phyloP scores from a whole-genome alignment of 2,113 vertebrate genomes.

The Nematolebias whitei region DNA sequence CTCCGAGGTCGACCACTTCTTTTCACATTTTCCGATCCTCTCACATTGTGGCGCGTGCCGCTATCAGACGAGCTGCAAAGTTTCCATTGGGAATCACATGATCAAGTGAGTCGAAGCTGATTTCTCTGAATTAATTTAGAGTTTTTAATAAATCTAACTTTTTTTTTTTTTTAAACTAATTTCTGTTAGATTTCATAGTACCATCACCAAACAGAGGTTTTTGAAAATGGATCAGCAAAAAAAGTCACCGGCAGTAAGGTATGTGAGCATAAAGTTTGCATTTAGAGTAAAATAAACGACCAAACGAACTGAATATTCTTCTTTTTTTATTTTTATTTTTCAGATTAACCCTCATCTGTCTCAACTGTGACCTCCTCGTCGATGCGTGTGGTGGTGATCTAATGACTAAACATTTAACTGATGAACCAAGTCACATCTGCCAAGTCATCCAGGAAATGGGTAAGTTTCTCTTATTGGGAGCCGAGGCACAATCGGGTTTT shows the following conservation, averaged over 20 bases:
- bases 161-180: neutral
- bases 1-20: slow-evolving; percentile 85
- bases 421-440: slow-evolving; percentile 85
- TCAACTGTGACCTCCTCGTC: slow-evolving; percentile 89
- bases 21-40: slow-evolving; percentile 88
- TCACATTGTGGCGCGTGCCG: slow-evolving; percentile 90
- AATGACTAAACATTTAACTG: slow-evolving; percentile 91
- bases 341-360: slow-evolving; percentile 89
- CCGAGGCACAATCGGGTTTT: neutral
- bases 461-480: slow-evolving; percentile 50
- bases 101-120: slow-evolving; percentile 81
- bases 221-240: slow-evolving; percentile 78
- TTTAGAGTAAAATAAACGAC: neutral
- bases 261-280: slow-evolving; percentile 10
- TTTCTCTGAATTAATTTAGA: neutral
- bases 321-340: slow-evolving; percentile 42
- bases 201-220: slow-evolving; percentile 85
- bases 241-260: slow-evolving; percentile 48
- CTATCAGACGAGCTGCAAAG: slow-evolving; percentile 93
- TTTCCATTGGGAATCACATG: slow-evolving; percentile 93
- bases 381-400: slow-evolving; percentile 86
- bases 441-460: slow-evolving; percentile 89
- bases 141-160: neutral
- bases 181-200: slow-evolving; percentile 87
- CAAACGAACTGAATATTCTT: neutral